phyloP scores from a whole-genome alignment of 2,797 vertebrate species.

The Trichosurus vulpecula region DNA sequence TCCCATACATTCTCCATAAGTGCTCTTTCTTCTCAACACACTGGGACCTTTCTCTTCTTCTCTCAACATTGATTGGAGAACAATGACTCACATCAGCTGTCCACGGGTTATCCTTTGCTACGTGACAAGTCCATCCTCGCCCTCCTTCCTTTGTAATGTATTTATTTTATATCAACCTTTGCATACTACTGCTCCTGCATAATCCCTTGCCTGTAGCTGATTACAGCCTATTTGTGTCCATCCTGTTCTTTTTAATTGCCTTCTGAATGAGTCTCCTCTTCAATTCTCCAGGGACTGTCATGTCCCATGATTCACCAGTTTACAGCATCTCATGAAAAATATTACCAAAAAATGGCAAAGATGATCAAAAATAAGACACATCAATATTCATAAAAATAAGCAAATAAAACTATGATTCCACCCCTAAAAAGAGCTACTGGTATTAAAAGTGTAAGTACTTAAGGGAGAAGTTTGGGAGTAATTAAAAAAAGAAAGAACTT shows the following conservation, averaged over 20 bases:
- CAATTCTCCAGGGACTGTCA: neutral
- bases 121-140: neutral
- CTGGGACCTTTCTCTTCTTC: neutral
- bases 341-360: neutral
- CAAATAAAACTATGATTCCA: neutral
- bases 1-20: neutral
- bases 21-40: neutral
- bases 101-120: neutral
- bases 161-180: neutral
- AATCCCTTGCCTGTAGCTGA: neutral
- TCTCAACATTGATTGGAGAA: neutral
- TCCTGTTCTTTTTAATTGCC: neutral
- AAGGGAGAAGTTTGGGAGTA: neutral
- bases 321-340: neutral
- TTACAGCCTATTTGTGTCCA: neutral
- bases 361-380: neutral
- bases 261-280: neutral
- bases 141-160: neutral
- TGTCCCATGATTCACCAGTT: neutral
- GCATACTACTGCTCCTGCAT: neutral
- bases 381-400: neutral
- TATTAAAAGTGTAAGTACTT: neutral
- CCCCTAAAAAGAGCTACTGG: neutral
- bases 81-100: neutral
- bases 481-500: neutral